Evolutionary conservation across 2,797 vertebrate genomes (phyloP), one percentile per base, ranked within the genome.

Genomic region (Propithecus deckenii): DNA sequence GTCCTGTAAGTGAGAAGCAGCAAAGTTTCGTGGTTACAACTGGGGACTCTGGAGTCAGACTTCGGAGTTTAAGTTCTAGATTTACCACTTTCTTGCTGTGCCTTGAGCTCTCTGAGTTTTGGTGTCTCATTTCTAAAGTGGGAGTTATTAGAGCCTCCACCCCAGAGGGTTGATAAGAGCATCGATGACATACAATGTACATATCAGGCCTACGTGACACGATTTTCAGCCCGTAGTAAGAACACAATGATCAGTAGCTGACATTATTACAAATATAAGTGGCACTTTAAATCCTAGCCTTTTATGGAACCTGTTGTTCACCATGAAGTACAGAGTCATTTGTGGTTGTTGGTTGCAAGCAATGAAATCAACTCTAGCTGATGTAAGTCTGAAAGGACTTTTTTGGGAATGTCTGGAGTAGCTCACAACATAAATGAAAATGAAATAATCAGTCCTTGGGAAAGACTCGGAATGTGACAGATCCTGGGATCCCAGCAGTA

Each of bases 101-200:
- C 50, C 80, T 78, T 90, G 38, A 15, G 43, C 32, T 92, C 72
- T 65, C 85, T 50, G 46, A 78, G 32, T 43, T 57, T n/a, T 38
- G 8, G 22, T 23, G 52, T 87, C 59, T 91, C 93, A 30, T 84
- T 63, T 95, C 18, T 46, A 72, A 84, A 35, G 41, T 63, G 69
- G 28, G 28, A 76, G 20, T 28, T 48, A 11, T 52, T 14, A 84
- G 11, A 71, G 32, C 22, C 41, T 35, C 10, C 5, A 41, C 20
- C 11, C 25, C 30, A 43, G 18, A 43, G 50, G 89, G 52, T 23
- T 65, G 46, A 20, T 25, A 1, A 6, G 18, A 72, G n/a, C 7
- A 1, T 41, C 38, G 2, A 2, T 59, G 76, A 59, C 41, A 23
- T 15, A 0, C 0, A 25, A 7, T 10, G 50, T 52, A 43, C 4